These are phyloP conservation scores for Tolypeutes matacus DNA, from an alignment of 2,797 vertebrate species.

Conservation along the genomic window DNA sequence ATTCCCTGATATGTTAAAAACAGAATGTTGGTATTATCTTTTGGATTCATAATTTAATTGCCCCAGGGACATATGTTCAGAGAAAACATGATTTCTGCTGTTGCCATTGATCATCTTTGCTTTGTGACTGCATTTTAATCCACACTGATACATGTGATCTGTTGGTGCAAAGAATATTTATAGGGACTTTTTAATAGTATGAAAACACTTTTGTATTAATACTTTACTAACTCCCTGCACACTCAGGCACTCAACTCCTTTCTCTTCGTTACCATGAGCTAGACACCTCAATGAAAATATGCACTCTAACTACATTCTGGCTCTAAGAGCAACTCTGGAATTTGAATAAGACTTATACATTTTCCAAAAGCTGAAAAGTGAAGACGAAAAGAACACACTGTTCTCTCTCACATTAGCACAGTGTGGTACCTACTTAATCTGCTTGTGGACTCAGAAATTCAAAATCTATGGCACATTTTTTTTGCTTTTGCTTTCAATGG, in stretches of 20 bases:
- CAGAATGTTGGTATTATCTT: neutral
- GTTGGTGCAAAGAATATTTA: conserved; percentile 10
- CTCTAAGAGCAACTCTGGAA: conserved; percentile 73
- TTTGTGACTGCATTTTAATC: neutral
- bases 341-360: conserved; percentile 74
- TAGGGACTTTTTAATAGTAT: neutral
- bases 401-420: conserved; percentile 61
- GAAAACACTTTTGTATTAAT: neutral
- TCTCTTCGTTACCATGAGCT: conserved; percentile 4
- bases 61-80: neutral
- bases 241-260: conserved; percentile 57
- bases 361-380: conserved; percentile 76
- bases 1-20: neutral
- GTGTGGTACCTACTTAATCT: conserved; percentile 55
- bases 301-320: conserved; percentile 50
- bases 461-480: neutral
- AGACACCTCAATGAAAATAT: conserved; percentile 58
- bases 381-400: conserved; percentile 68
- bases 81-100: conserved; percentile 8
- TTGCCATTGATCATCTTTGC: neutral
- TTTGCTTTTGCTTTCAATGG: conserved; percentile 57
- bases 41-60: neutral
- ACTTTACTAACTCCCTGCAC: neutral
- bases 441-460: conserved; percentile 55
- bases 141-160: neutral